These are phyloP conservation scores for Apeira syringaria DNA, from an alignment of 2,888 invertebrate species.

Conservation along the genomic window DNA sequence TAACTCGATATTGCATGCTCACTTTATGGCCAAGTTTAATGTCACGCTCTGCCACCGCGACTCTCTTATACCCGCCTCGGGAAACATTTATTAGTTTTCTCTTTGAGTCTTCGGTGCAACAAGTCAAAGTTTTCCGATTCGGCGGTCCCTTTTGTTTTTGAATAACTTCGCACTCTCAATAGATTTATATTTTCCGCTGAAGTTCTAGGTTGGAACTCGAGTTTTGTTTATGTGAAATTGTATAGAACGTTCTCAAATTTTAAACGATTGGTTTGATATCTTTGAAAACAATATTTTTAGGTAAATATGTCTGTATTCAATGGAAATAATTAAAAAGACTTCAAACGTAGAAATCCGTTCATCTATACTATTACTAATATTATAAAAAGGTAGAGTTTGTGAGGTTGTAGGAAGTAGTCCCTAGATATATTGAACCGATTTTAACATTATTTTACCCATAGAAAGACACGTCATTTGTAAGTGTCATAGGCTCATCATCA, in stretches of 20 bases:
- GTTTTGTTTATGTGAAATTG: constrained; percentile 19
- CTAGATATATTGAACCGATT: too few species aligned
- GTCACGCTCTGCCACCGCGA: constrained; percentile 56
- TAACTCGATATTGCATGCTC: constrained; percentile 79
- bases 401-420: too few species aligned
- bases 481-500: too few species aligned
- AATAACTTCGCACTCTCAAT: constrained; percentile 42
- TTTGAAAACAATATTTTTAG: too few species aligned
- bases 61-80: constrained; percentile 50
- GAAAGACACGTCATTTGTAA: too few species aligned
- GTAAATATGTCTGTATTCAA: too few species aligned
- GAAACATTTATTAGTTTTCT: constrained; percentile 70
- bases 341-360: too few species aligned
- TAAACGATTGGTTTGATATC: constrained; percentile 2
- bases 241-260: constrained; percentile 12
- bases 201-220: constrained; percentile 15
- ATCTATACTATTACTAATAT: too few species aligned
- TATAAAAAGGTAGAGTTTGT: too few species aligned
- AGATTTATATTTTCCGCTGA: constrained; percentile 31
- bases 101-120: constrained; percentile 51
- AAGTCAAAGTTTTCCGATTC: constrained; percentile 61
- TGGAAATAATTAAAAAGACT: too few species aligned
- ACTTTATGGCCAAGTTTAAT: constrained; percentile 72
- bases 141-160: constrained; percentile 49
- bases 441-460: too few species aligned